Evolutionary conservation across 2,113 vertebrate genomes (phyloP).

Genomic region (Carlito syrichta): DNA sequence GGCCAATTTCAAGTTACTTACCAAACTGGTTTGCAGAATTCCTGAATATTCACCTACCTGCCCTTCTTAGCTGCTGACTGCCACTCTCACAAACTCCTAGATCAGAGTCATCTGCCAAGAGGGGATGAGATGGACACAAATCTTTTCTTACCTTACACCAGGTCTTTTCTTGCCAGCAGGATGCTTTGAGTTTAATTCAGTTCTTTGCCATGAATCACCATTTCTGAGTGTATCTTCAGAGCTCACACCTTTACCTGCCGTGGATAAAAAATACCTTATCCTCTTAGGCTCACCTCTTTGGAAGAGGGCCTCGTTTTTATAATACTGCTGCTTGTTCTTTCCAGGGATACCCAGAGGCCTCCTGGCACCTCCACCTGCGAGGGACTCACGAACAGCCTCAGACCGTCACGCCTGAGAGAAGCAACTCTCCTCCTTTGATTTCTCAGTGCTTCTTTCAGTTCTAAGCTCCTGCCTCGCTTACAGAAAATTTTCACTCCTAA

Average conservation of each 20-base stretch:
- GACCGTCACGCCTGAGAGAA: not conserved
- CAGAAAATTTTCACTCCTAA: too few relatives aligned
- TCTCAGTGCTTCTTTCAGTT: not conserved
- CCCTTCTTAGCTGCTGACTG: slow-evolving; percentile 7
- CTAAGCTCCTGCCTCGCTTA: not conserved
- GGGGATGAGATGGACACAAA: not conserved
- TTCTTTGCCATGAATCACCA: not conserved
- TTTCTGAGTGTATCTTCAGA: not conserved
- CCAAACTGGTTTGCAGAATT: slow-evolving; percentile 55
- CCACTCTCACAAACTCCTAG: not conserved
- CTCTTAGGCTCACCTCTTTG: not conserved
- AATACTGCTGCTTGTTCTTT: not conserved
- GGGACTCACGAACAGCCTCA: not conserved
- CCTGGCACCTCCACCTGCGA: not conserved
- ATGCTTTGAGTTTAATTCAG: not conserved
- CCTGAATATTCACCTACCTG: not conserved
- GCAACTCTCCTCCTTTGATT: not conserved
- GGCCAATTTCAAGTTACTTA: slow-evolving; percentile 37
- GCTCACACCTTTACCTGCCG: not conserved
- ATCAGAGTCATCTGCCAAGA: not conserved
- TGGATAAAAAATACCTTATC: not conserved
- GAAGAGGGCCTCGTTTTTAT: not conserved
- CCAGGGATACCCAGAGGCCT: too few relatives aligned
- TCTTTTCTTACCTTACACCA: not conserved
- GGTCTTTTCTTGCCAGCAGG: not conserved